Conservation (phyloP, 2,113 vertebrate species). For the Bucco capensis region DNA sequence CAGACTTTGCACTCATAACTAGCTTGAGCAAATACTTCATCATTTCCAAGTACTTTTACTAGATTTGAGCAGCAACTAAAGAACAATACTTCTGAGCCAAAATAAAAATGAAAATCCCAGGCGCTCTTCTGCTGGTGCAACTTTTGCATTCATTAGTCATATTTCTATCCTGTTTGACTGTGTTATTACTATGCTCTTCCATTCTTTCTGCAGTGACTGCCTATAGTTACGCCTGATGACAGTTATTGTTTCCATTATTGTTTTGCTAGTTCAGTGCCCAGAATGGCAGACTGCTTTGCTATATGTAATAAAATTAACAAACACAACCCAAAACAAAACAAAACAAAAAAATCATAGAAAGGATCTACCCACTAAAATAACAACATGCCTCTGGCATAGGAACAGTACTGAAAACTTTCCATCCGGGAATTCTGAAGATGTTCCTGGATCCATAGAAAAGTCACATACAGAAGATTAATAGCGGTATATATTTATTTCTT, state of each 20-base stretch:
- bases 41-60: not conserved
- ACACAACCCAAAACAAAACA: no score
- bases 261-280: not conserved
- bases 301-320: not conserved
- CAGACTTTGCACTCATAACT: not conserved
- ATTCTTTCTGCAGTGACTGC: constrained; percentile 8
- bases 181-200: not conserved
- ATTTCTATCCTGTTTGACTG: not conserved
- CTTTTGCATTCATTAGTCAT: not conserved
- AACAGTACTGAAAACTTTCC: not conserved
- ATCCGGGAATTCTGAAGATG: not conserved
- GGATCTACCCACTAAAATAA: constrained; percentile 20
- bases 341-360: not conserved
- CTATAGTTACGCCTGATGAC: not conserved
- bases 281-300: not conserved
- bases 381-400: not conserved
- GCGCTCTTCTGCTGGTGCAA: not conserved
- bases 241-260: constrained; percentile 42
- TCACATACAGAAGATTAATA: not conserved
- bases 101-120: not conserved
- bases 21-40: constrained; percentile 4
- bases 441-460: not conserved
- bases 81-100: not conserved
- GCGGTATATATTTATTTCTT: not conserved
- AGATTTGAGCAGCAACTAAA: not conserved